Conservation (phyloP, 2,113 vertebrate species). For the Chitala chitala region DNA sequence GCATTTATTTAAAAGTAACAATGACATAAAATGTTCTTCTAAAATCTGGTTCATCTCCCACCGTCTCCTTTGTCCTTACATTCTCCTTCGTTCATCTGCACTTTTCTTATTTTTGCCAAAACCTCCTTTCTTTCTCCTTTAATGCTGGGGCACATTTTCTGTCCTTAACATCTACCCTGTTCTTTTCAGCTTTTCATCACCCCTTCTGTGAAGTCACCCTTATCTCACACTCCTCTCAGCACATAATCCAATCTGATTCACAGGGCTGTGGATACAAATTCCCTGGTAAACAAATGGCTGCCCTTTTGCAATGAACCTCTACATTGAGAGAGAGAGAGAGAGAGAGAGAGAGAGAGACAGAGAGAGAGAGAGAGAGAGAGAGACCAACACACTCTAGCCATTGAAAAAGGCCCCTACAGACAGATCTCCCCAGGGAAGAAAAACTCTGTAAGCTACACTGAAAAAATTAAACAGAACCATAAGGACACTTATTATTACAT, state of each 20-base stretch:
- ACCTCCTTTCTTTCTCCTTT: neutral
- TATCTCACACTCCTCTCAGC: neutral
- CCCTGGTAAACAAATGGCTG: neutral
- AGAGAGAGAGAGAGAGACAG: neutral
- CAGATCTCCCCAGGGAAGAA: too few relatives aligned
- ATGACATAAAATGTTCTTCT: neutral
- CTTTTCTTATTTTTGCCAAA: neutral
- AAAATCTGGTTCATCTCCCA: neutral
- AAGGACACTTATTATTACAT: too few relatives aligned
- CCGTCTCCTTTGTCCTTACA: neutral
- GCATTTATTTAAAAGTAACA: constrained; percentile 1
- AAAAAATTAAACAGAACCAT: too few relatives aligned
- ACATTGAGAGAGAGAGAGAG: neutral
- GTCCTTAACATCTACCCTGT: neutral
- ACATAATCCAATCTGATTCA: neutral
- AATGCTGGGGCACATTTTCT: too few relatives aligned
- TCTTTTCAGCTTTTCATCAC: neutral
- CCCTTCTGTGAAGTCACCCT: neutral
- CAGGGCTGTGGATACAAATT: neutral
- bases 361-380: neutral
- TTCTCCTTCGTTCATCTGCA: neutral
- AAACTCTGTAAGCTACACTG: too few relatives aligned
- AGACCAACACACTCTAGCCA: too few relatives aligned
- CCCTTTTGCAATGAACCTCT: neutral
- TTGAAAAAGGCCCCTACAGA: too few relatives aligned